Evolutionary conservation across 2,888 invertebrate species (phyloP).

Genomic region (Aleiodes leptofemur): DNA sequence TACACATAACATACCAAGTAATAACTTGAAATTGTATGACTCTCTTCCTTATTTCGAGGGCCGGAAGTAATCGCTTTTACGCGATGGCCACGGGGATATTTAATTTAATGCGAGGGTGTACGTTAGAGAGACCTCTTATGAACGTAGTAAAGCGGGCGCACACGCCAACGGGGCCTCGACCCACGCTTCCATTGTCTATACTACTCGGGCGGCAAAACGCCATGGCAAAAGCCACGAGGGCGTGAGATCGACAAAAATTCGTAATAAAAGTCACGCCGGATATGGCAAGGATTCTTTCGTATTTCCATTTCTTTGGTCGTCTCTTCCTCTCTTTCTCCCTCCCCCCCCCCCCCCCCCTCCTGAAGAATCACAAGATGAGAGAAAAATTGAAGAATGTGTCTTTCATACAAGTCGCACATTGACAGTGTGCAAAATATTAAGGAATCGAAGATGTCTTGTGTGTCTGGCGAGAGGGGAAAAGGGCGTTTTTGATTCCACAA

Average conservation of each 20-base stretch:
- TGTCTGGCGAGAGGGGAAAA: neutral
- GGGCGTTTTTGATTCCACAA: slow-evolving; percentile 40
- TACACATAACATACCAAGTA: slow-evolving; percentile 25
- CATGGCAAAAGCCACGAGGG: slow-evolving; percentile 43
- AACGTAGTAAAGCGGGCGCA: slow-evolving; percentile 44
- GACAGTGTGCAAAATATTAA: slow-evolving; percentile 5
- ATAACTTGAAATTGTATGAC: slow-evolving; percentile 35
- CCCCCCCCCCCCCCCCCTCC: too few species aligned
- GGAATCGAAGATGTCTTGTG: slow-evolving; percentile 27
- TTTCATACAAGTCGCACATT: slow-evolving; percentile 11
- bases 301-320: neutral
- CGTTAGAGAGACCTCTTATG: slow-evolving; percentile 19
- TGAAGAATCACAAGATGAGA: neutral
- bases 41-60: slow-evolving; percentile 39
- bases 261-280: slow-evolving; percentile 47
- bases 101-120: slow-evolving; percentile 51
- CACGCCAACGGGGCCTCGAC: slow-evolving; percentile 49
- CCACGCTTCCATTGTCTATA: slow-evolving; percentile 50
- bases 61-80: slow-evolving; percentile 52
- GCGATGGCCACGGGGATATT: slow-evolving; percentile 50
- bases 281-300: slow-evolving; percentile 40
- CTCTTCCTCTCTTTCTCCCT: neutral
- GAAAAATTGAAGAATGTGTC: slow-evolving; percentile 29
- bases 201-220: slow-evolving; percentile 40
- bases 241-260: slow-evolving; percentile 49